Evolutionary conservation across 2,113 vertebrate species (phyloP).

Genomic region (Cyanoderma ruficeps): DNA sequence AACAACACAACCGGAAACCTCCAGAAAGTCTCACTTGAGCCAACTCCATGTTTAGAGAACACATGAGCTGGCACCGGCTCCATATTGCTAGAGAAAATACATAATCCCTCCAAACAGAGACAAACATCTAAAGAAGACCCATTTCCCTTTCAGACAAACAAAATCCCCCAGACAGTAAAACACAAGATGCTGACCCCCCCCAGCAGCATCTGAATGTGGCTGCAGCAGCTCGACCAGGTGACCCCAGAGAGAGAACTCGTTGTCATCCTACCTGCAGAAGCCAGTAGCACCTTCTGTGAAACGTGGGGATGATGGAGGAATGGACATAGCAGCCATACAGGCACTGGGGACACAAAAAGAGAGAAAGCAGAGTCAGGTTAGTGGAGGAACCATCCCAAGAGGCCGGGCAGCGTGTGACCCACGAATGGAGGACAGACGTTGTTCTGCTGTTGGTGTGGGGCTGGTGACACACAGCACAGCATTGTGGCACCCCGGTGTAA

Average conservation of each 20-base stretch:
- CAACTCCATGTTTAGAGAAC: neutral
- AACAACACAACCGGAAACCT: neutral
- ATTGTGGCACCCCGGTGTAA: rapidly evolving
- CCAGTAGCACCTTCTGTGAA: conserved; percentile 99
- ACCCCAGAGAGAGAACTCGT: neutral
- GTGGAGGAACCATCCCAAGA: neutral
- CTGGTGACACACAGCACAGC: neutral
- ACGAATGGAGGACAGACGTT: rapidly evolving
- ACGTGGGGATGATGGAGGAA: conserved; percentile 99
- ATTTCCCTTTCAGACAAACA: neutral
- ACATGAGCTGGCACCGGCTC: neutral
- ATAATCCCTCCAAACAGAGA: neutral
- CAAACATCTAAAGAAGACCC: neutral
- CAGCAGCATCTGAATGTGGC: rapidly evolving
- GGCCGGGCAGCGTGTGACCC: rapidly evolving
- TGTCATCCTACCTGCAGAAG: conserved; percentile 93
- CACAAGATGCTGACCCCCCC: rapidly evolving
- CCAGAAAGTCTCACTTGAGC: neutral
- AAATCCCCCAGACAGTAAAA: neutral
- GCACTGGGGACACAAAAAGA: conserved; percentile 83
- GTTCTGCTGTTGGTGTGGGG: rapidly evolving
- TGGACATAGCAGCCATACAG: conserved; percentile 98
- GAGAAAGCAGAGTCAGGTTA: conserved; percentile 63
- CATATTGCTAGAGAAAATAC: neutral
- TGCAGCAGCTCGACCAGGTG: neutral